These are phyloP conservation scores for Malthinus seriepunctatus DNA, from an alignment of 2,888 invertebrate species.

Conservation along the genomic window DNA sequence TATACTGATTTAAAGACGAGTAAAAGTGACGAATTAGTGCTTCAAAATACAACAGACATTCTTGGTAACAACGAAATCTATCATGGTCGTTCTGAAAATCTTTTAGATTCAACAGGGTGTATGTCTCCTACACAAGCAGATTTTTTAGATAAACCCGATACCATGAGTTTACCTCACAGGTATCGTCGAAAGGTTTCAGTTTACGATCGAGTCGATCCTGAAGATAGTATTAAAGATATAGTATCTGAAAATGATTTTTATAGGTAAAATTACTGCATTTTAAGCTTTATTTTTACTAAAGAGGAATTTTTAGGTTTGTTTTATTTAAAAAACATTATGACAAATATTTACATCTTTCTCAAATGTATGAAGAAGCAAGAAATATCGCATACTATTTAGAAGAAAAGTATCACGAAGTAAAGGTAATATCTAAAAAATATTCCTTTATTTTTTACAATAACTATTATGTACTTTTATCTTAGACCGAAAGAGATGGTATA, in stretches of 20 bases:
- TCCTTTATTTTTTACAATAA: no score
- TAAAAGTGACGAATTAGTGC: slow-evolving; percentile 58
- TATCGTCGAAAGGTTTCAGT: slow-evolving; percentile 50
- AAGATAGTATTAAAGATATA: slow-evolving; percentile 65
- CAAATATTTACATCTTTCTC: slow-evolving; percentile 63
- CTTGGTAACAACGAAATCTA: slow-evolving; percentile 53
- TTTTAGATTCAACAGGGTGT: slow-evolving; percentile 48
- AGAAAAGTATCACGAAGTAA: slow-evolving; percentile 67
- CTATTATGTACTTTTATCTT: slow-evolving; percentile 26
- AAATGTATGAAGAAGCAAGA: slow-evolving; percentile 64
- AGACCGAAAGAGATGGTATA: slow-evolving; percentile 63
- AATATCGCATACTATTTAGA: slow-evolving; percentile 65
- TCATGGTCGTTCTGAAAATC: slow-evolving; percentile 55
- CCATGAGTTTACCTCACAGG: slow-evolving; percentile 37
- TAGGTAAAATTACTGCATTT: slow-evolving; percentile 51
- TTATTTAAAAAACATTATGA: slow-evolving; percentile 67
- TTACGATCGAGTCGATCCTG: slow-evolving; percentile 63
- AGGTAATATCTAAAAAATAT: slow-evolving; percentile 56
- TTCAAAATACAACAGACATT: slow-evolving; percentile 55
- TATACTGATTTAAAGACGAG: slow-evolving; percentile 57
- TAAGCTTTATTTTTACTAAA: neutral
- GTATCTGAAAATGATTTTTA: slow-evolving; percentile 66
- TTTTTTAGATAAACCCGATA: slow-evolving; percentile 48
- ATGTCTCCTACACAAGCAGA: slow-evolving; percentile 46
- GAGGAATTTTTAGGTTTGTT: slow-evolving; percentile 58